phyloP scores from a whole-genome alignment of 2,797 vertebrate species.

The Poeciliopsis gracilis region DNA sequence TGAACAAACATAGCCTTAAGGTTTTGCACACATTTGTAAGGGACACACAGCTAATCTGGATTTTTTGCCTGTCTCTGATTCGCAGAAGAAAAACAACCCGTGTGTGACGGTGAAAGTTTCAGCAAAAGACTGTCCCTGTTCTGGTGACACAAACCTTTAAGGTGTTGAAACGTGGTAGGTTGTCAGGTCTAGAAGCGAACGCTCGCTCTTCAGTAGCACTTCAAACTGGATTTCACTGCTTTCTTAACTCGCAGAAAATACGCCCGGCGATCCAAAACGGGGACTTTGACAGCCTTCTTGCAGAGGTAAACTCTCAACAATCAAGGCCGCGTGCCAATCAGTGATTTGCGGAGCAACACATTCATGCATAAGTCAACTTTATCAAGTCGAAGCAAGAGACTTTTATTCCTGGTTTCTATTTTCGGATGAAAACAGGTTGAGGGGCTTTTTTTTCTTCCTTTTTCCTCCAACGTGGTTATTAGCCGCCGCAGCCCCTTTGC shows the following conservation, averaged over 20 bases:
- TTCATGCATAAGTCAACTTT: constrained; percentile 8
- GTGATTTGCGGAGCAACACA: not conserved
- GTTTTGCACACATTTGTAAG: too few species aligned
- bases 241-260: not conserved
- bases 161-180: not conserved
- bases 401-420: constrained; percentile 37
- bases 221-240: not conserved
- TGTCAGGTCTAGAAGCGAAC: not conserved
- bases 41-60: not conserved
- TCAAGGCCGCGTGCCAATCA: not conserved
- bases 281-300: not conserved
- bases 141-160: not conserved
- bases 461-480: constrained; percentile 21
- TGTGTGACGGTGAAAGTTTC: not conserved
- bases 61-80: not conserved
- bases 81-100: not conserved
- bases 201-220: not conserved
- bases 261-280: not conserved
- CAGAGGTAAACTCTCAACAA: not conserved
- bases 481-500: constrained; percentile 18
- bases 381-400: constrained; percentile 4
- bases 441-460: not conserved
- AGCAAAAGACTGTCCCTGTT: not conserved
- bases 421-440: constrained; percentile 3
- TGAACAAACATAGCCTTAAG: too few species aligned